Conservation (phyloP, 1,140 invertebrate genomes). For the Brachionus manjavacas region DNA sequence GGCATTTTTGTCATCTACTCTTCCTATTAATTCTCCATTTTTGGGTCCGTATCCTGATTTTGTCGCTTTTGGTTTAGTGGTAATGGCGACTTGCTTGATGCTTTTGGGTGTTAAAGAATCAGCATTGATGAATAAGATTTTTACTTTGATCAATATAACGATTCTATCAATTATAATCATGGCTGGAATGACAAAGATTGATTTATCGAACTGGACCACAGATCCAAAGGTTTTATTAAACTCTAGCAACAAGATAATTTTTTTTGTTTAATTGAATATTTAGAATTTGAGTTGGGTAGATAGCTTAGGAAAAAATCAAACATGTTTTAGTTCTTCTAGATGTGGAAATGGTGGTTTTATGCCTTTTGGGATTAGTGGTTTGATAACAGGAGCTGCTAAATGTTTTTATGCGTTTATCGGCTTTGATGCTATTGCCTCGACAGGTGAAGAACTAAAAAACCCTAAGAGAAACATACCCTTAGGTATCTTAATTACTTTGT, state of each 20-base stretch:
- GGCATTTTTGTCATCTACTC: constrained; percentile 51
- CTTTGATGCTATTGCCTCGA: constrained; percentile 31
- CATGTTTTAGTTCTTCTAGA: background rate
- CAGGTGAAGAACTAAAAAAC: constrained; percentile 45
- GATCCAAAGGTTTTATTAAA: background rate
- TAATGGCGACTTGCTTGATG: constrained; percentile 48
- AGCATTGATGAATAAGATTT: constrained; percentile 50
- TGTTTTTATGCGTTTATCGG: constrained; percentile 41
- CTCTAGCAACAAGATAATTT: no score
- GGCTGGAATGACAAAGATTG: constrained; percentile 55
- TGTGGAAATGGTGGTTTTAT: constrained; percentile 39
- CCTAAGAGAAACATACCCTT: constrained; percentile 48
- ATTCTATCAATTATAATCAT: constrained; percentile 54
- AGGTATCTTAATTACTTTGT: constrained; percentile 47
- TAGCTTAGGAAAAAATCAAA: background rate
- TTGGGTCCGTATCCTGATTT: constrained; percentile 71
- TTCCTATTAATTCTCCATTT: constrained; percentile 58
- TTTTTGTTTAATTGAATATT: no score
- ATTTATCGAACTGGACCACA: constrained; percentile 56
- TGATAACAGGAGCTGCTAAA: constrained; percentile 31
- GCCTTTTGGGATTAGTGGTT: constrained; percentile 29
- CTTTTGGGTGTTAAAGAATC: constrained; percentile 74
- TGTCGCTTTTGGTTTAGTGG: constrained; percentile 63
- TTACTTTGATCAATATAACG: constrained; percentile 50
- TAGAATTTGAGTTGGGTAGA: constrained; percentile 14